Conservation (phyloP, 2,113 vertebrate genomes). For the Oreotrochilus melanogaster region DNA sequence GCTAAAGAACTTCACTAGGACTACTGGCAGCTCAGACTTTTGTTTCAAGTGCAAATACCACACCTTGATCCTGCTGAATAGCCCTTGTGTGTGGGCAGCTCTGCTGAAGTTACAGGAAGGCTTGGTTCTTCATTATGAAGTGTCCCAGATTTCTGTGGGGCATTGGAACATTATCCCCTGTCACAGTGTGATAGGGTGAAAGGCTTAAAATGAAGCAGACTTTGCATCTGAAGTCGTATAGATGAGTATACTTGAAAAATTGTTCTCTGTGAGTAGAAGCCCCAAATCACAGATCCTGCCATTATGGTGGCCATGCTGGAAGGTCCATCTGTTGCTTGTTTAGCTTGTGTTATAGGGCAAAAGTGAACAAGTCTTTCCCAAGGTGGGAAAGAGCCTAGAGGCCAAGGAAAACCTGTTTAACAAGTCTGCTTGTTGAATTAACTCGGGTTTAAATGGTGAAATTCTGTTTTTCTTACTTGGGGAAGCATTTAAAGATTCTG, state of each 20-base stretch:
- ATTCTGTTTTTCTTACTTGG: neutral
- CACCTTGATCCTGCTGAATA: neutral
- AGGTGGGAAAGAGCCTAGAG: neutral
- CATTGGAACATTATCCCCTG: fast-evolving
- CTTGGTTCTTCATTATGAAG: neutral
- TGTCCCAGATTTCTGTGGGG: neutral
- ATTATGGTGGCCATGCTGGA: neutral
- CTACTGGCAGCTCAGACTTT: neutral
- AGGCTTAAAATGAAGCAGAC: neutral
- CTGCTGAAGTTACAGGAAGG: neutral
- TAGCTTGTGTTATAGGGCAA: neutral
- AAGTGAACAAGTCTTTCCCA: neutral
- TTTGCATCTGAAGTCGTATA: neutral
- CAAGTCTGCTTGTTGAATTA: neutral
- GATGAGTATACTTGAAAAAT: neutral
- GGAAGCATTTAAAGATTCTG: neutral
- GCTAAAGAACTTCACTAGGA: neutral
- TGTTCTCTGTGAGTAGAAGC: neutral
- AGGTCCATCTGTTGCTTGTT: neutral
- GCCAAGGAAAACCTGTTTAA: neutral
- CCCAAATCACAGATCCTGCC: neutral
- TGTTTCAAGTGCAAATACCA: slow-evolving; percentile 7
- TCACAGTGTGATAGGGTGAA: neutral
- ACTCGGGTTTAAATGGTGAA: neutral
- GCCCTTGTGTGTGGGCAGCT: neutral